phyloP scores from a whole-genome alignment of 1,140 invertebrate species.

The Drosophila persimilis region DNA sequence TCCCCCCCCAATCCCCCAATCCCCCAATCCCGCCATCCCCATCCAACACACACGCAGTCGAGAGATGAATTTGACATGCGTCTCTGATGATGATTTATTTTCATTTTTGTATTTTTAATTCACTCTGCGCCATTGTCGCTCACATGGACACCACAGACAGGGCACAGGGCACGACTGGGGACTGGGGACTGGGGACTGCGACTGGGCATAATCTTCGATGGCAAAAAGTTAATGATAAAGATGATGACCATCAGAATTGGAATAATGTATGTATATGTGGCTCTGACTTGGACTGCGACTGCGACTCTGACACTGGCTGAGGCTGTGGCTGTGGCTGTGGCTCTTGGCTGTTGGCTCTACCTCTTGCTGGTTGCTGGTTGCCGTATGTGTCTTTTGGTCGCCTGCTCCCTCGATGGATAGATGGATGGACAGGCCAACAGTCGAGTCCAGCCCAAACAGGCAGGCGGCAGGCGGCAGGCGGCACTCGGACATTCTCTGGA shows the following conservation, averaged over 20 bases:
- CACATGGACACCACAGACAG: slow-evolving; percentile 40
- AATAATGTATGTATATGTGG: slow-evolving; percentile 59
- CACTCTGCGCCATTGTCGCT: slow-evolving; percentile 73
- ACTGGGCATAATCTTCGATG: slow-evolving; percentile 63
- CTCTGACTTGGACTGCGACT: neutral
- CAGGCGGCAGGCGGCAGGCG: neutral
- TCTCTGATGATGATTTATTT: slow-evolving; percentile 76
- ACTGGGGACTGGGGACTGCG: neutral
- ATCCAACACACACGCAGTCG: slow-evolving; percentile 37
- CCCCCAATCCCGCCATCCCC: neutral
- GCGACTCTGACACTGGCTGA: neutral
- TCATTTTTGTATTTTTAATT: slow-evolving; percentile 75
- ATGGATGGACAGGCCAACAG: slow-evolving; percentile 45
- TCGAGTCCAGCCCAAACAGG: too few relatives aligned
- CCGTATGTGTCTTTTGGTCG: neutral
- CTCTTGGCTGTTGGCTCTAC: too few relatives aligned
- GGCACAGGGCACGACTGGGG: slow-evolving; percentile 1
- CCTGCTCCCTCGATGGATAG: slow-evolving; percentile 48
- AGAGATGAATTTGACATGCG: slow-evolving; percentile 73
- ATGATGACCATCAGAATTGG: slow-evolving; percentile 75
- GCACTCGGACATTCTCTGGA: too few relatives aligned
- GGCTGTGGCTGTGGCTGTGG: neutral
- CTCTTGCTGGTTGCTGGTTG: neutral
- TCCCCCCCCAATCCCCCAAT: too few relatives aligned
- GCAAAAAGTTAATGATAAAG: slow-evolving; percentile 75